Evolutionary conservation across 2,113 vertebrate genomes (phyloP).

Genomic region (Pithys albifrons): DNA sequence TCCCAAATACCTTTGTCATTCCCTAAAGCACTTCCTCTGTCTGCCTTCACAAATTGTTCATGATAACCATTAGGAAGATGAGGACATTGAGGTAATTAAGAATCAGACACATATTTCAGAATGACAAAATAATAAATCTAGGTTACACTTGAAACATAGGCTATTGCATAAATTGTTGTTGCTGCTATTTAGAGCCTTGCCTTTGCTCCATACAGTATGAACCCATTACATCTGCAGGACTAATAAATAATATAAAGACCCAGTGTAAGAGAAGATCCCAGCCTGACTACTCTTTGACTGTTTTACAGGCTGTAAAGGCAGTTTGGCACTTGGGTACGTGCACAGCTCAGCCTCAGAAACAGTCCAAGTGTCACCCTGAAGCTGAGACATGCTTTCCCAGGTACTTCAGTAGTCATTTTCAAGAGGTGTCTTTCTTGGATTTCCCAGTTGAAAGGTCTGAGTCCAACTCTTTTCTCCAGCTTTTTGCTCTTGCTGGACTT

Average conservation of each 20-base stretch:
- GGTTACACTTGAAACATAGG: neutral
- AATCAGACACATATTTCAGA: neutral
- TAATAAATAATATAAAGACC: neutral
- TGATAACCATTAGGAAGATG: neutral
- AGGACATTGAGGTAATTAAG: neutral
- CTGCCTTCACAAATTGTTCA: neutral
- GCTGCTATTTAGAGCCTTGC: neutral
- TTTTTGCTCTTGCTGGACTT: neutral
- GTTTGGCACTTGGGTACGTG: fast-evolving
- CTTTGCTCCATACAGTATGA: neutral
- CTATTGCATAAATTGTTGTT: neutral
- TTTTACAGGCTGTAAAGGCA: neutral
- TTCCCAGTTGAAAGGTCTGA: neutral
- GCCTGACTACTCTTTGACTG: neutral
- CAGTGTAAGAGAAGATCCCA: neutral
- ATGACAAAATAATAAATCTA: neutral
- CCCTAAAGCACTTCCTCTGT: neutral
- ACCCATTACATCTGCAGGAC: neutral
- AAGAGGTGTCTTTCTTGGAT: neutral
- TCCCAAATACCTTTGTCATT: neutral
- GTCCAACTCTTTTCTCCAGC: neutral
- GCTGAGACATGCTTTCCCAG: neutral
- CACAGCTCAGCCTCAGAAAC: neutral
- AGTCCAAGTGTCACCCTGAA: neutral
- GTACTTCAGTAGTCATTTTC: neutral